A percentile compares a stretch with the other conserved stretches of the same genome.
Conservation (phyloP, 2,888 invertebrate genomes). For the Cinara cedri region DNA sequence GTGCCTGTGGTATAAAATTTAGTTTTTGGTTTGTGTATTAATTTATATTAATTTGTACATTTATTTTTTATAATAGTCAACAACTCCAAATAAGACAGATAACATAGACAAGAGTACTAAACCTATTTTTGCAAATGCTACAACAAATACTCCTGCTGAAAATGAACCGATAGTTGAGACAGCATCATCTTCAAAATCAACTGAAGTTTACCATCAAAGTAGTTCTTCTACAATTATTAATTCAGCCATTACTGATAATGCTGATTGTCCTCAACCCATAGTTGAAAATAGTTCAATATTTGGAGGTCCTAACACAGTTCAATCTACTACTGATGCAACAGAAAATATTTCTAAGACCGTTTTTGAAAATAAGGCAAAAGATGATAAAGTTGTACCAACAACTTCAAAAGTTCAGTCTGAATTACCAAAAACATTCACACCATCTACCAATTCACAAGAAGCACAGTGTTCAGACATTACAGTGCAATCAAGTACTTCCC, state of each 20-base stretch:
- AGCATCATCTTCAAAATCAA: conserved; percentile 44
- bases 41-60: background rate
- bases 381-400: background rate
- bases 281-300: conserved; percentile 1
- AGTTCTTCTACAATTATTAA: conserved; percentile 18
- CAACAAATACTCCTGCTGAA: background rate
- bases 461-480: background rate
- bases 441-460: background rate
- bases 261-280: background rate
- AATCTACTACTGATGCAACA: background rate
- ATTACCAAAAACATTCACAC: conserved; percentile 7
- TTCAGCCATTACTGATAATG: conserved; percentile 11
- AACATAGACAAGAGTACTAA: background rate
- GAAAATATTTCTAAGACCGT: background rate
- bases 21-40: background rate
- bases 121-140: background rate
- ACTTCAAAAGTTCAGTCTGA: background rate
- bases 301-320: background rate
- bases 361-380: conserved; percentile 12
- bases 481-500: background rate
- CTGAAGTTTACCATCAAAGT: conserved; percentile 26
- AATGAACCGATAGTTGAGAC: background rate
- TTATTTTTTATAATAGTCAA: conserved; percentile 8
- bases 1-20: conserved; percentile 18
- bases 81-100: conserved; percentile 12